phyloP scores from a whole-genome alignment of 2,888 invertebrate species.

The Diaperis boleti region DNA sequence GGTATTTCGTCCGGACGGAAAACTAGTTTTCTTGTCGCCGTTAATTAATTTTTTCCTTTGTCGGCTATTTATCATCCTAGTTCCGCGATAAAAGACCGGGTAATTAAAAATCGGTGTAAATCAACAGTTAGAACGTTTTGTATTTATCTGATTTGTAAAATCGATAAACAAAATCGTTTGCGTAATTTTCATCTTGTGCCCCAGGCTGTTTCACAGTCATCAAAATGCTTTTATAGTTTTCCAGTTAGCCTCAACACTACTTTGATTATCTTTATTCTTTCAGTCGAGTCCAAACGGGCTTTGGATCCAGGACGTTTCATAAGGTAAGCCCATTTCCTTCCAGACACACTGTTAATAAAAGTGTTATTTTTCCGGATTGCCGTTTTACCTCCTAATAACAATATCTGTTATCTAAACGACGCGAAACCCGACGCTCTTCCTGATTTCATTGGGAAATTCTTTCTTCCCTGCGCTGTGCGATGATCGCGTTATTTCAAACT shows the following conservation, averaged over 20 bases:
- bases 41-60: constrained; percentile 4
- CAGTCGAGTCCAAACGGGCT: not conserved
- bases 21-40: constrained; percentile 1
- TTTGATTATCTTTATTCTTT: constrained; percentile 1
- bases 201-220: too few species aligned
- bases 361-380: constrained; percentile 12
- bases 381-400: constrained; percentile 16
- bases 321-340: constrained; percentile 24
- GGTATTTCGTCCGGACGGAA: not conserved
- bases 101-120: not conserved
- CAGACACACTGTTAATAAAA: not conserved
- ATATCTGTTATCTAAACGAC: constrained; percentile 8
- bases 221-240: too few species aligned
- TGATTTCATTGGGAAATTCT: constrained; percentile 6
- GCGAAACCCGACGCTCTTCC: not conserved
- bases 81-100: not conserved
- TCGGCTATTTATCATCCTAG: not conserved
- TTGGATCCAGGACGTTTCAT: constrained; percentile 8
- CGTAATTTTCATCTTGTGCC: not conserved
- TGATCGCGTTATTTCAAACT: not conserved
- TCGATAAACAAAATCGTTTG: not conserved
- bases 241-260: not conserved
- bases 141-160: not conserved
- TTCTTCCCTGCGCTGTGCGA: not conserved
- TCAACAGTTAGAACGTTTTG: not conserved